Evolutionary conservation across 2,797 vertebrate genomes (phyloP).

Genomic region (Lagodon rhomboides): DNA sequence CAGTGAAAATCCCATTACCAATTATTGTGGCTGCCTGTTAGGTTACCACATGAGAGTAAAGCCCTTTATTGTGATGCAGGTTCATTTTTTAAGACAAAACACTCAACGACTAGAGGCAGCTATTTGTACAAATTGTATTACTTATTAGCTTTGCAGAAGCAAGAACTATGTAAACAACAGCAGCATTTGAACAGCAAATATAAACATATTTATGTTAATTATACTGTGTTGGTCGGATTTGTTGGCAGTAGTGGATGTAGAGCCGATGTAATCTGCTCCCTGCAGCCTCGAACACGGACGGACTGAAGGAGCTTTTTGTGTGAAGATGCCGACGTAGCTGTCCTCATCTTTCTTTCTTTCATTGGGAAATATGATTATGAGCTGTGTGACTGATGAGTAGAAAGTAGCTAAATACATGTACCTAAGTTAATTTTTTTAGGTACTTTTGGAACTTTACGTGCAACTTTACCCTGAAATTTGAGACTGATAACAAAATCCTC

Average conservation of each 20-base stretch:
- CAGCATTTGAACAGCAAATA: conserved; percentile 22
- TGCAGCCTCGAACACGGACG: conserved; percentile 5
- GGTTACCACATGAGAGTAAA: conserved; percentile 62
- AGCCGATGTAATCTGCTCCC: conserved; percentile 11
- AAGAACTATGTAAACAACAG: conserved; percentile 11
- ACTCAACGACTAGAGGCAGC: conserved; percentile 30
- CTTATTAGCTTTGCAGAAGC: conserved; percentile 14
- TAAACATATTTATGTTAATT: conserved; percentile 10
- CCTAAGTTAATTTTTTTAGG: not conserved
- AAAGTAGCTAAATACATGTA: not conserved
- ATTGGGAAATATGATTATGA: not conserved
- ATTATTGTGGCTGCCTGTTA: conserved; percentile 71
- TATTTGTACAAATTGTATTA: conserved; percentile 27
- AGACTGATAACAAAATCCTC: too few species aligned
- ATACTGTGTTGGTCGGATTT: conserved; percentile 15
- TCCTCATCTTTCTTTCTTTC: not conserved
- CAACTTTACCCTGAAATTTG: too few species aligned
- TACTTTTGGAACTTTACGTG: not conserved
- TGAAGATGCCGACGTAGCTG: not conserved
- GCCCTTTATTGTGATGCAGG: conserved; percentile 47
- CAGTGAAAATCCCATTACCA: conserved; percentile 73
- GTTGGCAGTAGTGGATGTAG: not conserved
- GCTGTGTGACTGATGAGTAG: not conserved
- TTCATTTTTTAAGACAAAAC: conserved; percentile 54
- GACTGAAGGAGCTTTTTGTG: conserved; percentile 8